A percentile compares a stretch with the other conserved stretches of the same genome.
phyloP scores from a whole-genome alignment of 2,888 invertebrate species.

The Oithona nana region DNA sequence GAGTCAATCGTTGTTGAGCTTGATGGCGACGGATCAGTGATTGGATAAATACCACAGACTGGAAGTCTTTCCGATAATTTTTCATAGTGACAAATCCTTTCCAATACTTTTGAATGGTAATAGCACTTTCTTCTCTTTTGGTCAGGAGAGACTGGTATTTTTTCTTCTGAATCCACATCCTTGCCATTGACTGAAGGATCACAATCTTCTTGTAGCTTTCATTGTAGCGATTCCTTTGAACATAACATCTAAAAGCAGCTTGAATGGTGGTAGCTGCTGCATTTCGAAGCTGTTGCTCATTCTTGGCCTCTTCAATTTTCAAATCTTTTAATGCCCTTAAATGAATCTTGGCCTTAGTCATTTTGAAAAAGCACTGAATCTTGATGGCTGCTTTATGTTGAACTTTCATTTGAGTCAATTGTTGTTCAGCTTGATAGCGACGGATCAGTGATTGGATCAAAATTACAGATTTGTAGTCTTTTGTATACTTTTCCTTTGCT shows the following conservation, averaged over 20 bases:
- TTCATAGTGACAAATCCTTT: background rate
- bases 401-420: no score
- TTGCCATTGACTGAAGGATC: background rate
- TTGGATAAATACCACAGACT: background rate
- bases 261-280: constrained; percentile 1
- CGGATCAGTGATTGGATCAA: no score
- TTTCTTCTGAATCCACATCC: background rate
- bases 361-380: no score
- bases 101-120: background rate
- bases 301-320: no score
- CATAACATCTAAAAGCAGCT: background rate
- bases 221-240: no score
- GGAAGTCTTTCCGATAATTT: background rate
- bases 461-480: background rate
- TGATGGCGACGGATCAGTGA: background rate
- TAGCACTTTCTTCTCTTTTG: background rate
- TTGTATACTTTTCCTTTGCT: background rate
- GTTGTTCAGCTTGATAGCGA: no score
- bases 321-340: no score
- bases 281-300: background rate
- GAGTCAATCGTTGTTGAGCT: no score
- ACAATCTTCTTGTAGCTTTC: no score
- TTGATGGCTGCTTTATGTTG: no score
- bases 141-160: background rate
- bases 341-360: no score